Conservation (phyloP, 1,140 invertebrate genomes). For the Heliconius melpomene region DNA sequence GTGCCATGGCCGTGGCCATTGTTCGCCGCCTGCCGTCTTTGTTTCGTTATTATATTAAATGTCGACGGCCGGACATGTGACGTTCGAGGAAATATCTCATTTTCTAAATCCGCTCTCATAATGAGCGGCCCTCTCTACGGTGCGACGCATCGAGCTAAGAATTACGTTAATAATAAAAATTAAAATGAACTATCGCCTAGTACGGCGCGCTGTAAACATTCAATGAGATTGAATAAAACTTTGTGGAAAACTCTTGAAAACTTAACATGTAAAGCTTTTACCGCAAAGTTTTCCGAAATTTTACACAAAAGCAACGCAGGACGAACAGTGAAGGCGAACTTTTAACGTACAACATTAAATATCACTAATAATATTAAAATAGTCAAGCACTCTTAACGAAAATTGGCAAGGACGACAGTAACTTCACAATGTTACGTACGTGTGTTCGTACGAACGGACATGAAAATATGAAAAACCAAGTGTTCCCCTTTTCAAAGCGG, state of each 20-base stretch:
- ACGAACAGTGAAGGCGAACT: neutral
- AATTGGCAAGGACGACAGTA: neutral
- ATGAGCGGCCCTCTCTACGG: neutral
- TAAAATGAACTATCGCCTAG: neutral
- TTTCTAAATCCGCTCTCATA: conserved; percentile 36
- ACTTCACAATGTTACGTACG: neutral
- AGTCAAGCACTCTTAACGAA: neutral
- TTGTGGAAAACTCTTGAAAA: neutral
- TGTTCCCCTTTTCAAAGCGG: conserved; percentile 41
- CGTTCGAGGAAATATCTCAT: conserved; percentile 46
- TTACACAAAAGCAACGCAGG: neutral
- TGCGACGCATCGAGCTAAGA: neutral
- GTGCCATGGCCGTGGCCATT: conserved; percentile 53
- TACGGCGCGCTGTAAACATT: neutral
- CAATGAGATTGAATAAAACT: conserved; percentile 5
- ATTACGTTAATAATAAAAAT: neutral
- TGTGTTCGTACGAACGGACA: conserved; percentile 30
- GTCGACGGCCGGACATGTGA: conserved; percentile 52
- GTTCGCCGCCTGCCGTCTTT: conserved; percentile 65
- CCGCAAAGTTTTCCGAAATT: conserved; percentile 6
- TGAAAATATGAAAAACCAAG: conserved; percentile 39
- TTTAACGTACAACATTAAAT: neutral
- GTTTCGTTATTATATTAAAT: conserved; percentile 69
- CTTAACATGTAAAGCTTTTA: neutral
- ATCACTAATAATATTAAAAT: neutral